A percentile compares a stretch with the other conserved stretches of the same genome.
Conservation (phyloP, 2,888 invertebrate species). For the Drosophila paucipuncta region DNA sequence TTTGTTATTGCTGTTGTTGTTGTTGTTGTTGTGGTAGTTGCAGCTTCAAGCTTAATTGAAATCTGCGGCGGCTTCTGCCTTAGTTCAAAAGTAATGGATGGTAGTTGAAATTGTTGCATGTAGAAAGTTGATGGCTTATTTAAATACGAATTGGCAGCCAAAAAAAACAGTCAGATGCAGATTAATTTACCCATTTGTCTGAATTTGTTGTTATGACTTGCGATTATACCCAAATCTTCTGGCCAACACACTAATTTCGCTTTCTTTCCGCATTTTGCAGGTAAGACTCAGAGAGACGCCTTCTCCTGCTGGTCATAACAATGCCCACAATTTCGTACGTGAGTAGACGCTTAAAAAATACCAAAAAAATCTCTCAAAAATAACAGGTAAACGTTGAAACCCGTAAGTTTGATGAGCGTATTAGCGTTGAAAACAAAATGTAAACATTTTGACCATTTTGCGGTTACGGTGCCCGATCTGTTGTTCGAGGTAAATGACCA, state of each 20-base stretch:
- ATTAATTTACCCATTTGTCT: conserved; percentile 9
- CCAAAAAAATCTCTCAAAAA: conserved; percentile 11
- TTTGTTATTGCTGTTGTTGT: conserved; percentile 9
- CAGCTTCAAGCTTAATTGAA: conserved; percentile 55
- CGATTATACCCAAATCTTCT: conserved; percentile 43
- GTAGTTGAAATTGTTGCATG: conserved; percentile 39
- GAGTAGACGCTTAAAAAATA: conserved; percentile 44
- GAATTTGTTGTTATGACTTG: conserved; percentile 28
- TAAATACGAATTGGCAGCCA: conserved; percentile 51
- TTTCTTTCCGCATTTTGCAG: conserved; percentile 58
- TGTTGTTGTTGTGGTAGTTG: conserved; percentile 19
- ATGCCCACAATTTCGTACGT: conserved; percentile 65
- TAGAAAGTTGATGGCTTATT: conserved; percentile 63
- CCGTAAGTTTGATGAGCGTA: conserved; percentile 56
- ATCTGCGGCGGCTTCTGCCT: conserved; percentile 44
- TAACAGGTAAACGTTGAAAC: neutral
- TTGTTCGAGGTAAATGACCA: conserved; percentile 45
- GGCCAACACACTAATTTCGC: conserved; percentile 48
- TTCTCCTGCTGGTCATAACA: conserved; percentile 28
- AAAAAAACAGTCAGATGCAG: neutral
- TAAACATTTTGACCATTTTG: conserved; percentile 73
- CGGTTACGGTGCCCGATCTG: conserved; percentile 35
- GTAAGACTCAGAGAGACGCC: conserved; percentile 49
- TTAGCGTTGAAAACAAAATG: conserved; percentile 67
- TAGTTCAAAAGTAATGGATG: conserved; percentile 37